Evolutionary conservation across 2,888 invertebrate genomes (phyloP), one percentile per base, ranked within the genome.

Genomic region (Cataglyphis cursor): DNA sequence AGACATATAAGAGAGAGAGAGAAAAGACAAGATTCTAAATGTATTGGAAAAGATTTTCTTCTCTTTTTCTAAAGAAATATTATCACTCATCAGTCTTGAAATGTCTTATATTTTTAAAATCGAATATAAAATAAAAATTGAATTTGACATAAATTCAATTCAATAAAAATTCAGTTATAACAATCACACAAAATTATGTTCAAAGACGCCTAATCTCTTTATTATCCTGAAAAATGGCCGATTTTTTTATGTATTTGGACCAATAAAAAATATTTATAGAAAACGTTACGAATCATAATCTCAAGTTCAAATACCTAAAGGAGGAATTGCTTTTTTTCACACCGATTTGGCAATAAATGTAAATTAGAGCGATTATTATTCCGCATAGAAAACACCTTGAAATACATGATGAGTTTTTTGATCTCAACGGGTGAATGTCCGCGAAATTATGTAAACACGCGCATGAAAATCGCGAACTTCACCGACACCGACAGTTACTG

Each of bases 401-500:
- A 21, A 44, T n/a, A 18, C 12, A 18, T 38, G n/a, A 70, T 10
- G 31, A 48, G 48, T 28, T 18, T 18, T 24, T 44, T 24, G 28
- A 8, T 51, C 10, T 21, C 5, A 8, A 66, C 44, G 9, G 9
- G 9, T 64, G 12, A 57, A 9, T 44, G 31, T 59, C 9, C 12
- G 24, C 35, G 74, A 74, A 51, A 51, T 59, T 35, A 59, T 51
- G 61, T 61, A 38, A 62, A 75, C 76, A 64, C 81, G 28, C 48
- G 75, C 62, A 44, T 48, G 68, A 70, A 83, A 61, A 61, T 70
- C 44, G 62, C 82, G 51, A 70, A 59, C 57, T 57, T 41, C 74
- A 48, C 81, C 64, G 78, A 80, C 82, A 82, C 57, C 10, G 35
- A 35, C 35, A 57, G 65, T 64, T 76, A 78, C 81, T 83, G 81